These are phyloP conservation scores for Oncorhynchus gorbuscha DNA, from an alignment of 2,113 vertebrate genomes.

Conservation along the genomic window DNA sequence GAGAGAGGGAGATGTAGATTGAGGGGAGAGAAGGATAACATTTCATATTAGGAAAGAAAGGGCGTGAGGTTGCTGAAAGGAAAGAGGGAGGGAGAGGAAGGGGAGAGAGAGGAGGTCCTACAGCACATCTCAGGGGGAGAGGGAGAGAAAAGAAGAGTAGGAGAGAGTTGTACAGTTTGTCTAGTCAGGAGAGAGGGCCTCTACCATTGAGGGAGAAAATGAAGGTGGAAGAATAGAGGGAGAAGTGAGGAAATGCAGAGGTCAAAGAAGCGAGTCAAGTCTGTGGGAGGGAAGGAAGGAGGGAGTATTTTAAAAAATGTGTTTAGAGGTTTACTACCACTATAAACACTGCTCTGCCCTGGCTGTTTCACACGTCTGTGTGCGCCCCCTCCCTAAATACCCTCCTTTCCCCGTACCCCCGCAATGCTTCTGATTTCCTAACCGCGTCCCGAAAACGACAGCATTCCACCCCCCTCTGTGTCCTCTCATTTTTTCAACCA, in stretches of 20 bases:
- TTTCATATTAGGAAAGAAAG: background rate
- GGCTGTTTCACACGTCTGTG: background rate
- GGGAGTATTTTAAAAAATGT: conserved; percentile 37
- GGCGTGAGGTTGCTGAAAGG: background rate
- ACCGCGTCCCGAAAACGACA: background rate
- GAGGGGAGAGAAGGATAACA: conserved; percentile 18
- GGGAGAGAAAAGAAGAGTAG: background rate
- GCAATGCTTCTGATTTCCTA: no score
- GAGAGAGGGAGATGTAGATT: conserved; percentile 6
- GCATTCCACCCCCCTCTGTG: background rate
- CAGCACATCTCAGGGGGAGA: background rate
- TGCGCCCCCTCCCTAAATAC: background rate
- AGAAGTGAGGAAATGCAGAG: background rate
- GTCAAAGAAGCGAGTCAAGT: background rate
- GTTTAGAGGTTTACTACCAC: conserved; percentile 45
- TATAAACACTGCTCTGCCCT: conserved; percentile 29
- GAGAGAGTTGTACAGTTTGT: background rate
- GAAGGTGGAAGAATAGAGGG: background rate
- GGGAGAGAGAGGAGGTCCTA: background rate
- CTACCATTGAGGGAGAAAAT: background rate
- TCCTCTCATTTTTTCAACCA: background rate
- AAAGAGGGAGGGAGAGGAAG: background rate
- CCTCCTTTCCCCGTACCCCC: background rate
- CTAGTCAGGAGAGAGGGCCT: no score
- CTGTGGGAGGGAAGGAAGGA: background rate